Evolutionary conservation across 2,888 invertebrate genomes (phyloP), one percentile per base, ranked within the genome.

Genomic region (Parnassius smintheus): DNA sequence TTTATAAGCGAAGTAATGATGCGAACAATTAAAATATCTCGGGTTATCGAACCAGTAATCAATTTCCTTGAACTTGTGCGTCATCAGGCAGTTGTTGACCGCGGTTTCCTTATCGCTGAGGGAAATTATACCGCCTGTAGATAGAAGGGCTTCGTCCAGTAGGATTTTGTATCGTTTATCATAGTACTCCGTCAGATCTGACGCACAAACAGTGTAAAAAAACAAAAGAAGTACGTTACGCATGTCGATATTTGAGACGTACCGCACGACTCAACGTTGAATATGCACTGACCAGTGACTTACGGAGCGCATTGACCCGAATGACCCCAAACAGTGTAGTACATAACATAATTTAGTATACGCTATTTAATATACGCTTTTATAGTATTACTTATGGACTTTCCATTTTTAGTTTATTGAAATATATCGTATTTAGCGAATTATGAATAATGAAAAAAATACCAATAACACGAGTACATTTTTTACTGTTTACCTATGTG

Each of bases 1-100:
- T 72, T 93, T 93, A 2, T 94, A 93, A 1, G 86, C 77, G 74
- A 96, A 94, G 72, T 95, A 95, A 75, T 95, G 95, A 35, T 89
- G 88, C 0, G 95, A 93, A 2, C 96, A 94, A 51, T 94, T 91
- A 76, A 94, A 96, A 22, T 88, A 82, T 62, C 88, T 84, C 0
- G 93, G 93, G 65, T 93, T 84, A n/a, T 82, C 75, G 70, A 91
- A 87, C 60, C 93, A 94, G 70, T 91, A 88, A 11, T 92, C 79
- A 22, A 93, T 75, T 77, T 95, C 95, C 2, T 78, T 69, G 18
- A 82, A 78, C 73, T 95, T 95, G 51, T 87, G 84, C 48, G 74
- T 72, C 94, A 94, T 94, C 12, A 95, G 81, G 12, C 94, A 88
- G 53, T 88, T 80, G 76, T 94, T 94, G 53, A 93, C 93, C 2